Percentiles rank a stretch among this genome's conserved stretches.
Evolutionary conservation across 2,888 invertebrate genomes (phyloP).

Genomic region (Cybosia mesomella): DNA sequence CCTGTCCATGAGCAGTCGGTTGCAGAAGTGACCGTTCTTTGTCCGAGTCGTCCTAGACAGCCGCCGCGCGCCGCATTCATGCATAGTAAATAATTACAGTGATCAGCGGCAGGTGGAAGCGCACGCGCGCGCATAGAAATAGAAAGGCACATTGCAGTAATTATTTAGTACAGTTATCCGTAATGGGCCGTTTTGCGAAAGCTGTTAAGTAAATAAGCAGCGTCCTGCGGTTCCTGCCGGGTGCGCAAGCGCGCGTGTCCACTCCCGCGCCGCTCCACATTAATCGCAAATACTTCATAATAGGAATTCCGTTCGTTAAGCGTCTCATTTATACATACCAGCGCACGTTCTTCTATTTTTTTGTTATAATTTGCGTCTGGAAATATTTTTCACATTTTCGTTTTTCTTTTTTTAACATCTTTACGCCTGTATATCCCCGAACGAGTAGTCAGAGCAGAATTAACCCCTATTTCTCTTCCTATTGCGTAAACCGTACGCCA

Average conservation of each 20-base stretch:
- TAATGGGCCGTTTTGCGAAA: conserved; percentile 86
- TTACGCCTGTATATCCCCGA: conserved; percentile 13
- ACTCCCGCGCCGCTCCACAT: conserved; percentile 44
- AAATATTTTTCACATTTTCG: conserved; percentile 43
- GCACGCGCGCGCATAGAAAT: conserved; percentile 85
- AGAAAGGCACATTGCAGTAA: conserved; percentile 87
- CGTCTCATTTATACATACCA: conserved; percentile 59
- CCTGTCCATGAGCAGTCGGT: conserved; percentile 73
- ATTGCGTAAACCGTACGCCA: too few species aligned
- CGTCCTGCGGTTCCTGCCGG: conserved; percentile 80
- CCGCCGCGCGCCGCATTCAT: conserved; percentile 80
- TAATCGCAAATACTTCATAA: conserved; percentile 63
- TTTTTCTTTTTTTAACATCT: conserved; percentile 33
- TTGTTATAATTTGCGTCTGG: conserved; percentile 43
- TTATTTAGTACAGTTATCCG: conserved; percentile 86
- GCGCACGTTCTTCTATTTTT: conserved; percentile 51
- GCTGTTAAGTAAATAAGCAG: conserved; percentile 86
- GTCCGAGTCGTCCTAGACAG: conserved; percentile 83
- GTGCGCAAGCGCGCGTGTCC: conserved; percentile 60
- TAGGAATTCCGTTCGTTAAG: conserved; percentile 67
- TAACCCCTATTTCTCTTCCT: background rate
- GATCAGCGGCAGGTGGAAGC: conserved; percentile 84
- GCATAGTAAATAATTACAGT: conserved; percentile 87
- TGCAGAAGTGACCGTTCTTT: conserved; percentile 80
- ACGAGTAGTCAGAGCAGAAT: conserved; percentile 5